Evolutionary conservation across 2,888 invertebrate genomes (phyloP), one percentile per base, ranked within the genome.

Genomic region (Listrodromus nycthemerus): DNA sequence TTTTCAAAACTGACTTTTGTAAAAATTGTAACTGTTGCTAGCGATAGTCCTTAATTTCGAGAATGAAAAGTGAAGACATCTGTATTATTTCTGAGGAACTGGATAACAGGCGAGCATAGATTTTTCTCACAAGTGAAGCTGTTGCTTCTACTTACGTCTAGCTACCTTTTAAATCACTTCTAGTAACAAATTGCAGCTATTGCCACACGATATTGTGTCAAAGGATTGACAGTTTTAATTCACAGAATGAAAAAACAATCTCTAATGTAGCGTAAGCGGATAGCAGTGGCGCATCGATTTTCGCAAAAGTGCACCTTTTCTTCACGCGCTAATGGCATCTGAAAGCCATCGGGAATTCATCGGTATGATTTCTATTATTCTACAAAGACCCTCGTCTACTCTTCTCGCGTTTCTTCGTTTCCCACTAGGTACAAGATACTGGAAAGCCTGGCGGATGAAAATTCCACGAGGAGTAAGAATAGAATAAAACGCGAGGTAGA

Each of bases 331-430:
- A 71, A 79, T 66, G 37, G 66, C 61, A 76, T 76, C 66, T 48
- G 6, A 66, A 66, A 81, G 58, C 37, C 58, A 76, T 71, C 48
- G 50, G 58, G 58, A 79, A 75, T 83, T 66, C 50, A 50, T 71
- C 70, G 74, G 75, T 71, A 76, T 79, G 80, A 83, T 83, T 80
- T 83, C 41, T 48, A 71, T 58, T 71, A 48, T 71, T 52, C 52
- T 16, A 61, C 50, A 41, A 78, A 61, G 61, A 61, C 48, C 48
- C 37, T 30, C 21, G 6, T 13, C 19, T 10, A 55, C 45, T 27
- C 7, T 16, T 27, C n/a, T 13, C 33, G n/a, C 67, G 45, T 63
- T 66, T 33, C 55, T 10, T 58, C 16, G 2, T 16, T 65, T 70
- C 50, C 33, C 45, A 30, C 19, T 58, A 69, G 55, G 30, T 1